Base-by-base conservation (phyloP, 2,797 vertebrate genomes). In the Lepus oiostolus region DNA sequence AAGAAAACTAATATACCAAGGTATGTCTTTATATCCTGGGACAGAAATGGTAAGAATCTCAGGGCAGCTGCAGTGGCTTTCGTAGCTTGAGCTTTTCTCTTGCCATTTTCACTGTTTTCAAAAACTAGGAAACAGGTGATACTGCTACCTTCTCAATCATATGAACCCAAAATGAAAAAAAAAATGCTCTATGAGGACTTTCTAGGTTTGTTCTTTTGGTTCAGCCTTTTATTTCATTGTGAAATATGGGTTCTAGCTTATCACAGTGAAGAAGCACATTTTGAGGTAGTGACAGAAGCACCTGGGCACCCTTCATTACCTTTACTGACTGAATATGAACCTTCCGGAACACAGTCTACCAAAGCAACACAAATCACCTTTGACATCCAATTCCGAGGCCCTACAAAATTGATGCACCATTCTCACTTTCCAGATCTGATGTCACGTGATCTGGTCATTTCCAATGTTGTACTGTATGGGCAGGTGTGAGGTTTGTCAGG, bases 361-460 rank as follows among this genome's bases (percentile, higher is more conserved):
- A 65, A 35, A 80, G 47, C n/a, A 90, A 86, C 26, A 52, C 38
- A 81, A 79, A 67, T 28, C 32, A 63, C 52, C 62, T 52, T 58
- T 83, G 11, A 24, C 7, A 88, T 96, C 92, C 50, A 52, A 60
- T 60, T 86, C 38, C 77, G 58, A 96, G 83, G 16, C 79, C 22
- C n/a, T 90, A 0, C 35, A 84, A 47, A 60, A 92, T 30, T 8
- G 52, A 76, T 19, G 19, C 76, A 65, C 21, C 85, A 72, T 60
- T 84, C 13, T 72, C 76, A 26, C 10, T 8, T 93, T 91, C 32
- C 13, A 82, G 16, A 63, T 47, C 24, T 3, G 26, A 82, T 26
- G 74, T n/a, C 21, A 17, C 17, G 42, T 12, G 2, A 75, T 65
- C 10, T 79, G 70, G 22, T 88, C 5, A 38, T 35, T 93, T 80